phyloP scores from a whole-genome alignment of 2,113 vertebrate genomes.

The Butorides virescens region DNA sequence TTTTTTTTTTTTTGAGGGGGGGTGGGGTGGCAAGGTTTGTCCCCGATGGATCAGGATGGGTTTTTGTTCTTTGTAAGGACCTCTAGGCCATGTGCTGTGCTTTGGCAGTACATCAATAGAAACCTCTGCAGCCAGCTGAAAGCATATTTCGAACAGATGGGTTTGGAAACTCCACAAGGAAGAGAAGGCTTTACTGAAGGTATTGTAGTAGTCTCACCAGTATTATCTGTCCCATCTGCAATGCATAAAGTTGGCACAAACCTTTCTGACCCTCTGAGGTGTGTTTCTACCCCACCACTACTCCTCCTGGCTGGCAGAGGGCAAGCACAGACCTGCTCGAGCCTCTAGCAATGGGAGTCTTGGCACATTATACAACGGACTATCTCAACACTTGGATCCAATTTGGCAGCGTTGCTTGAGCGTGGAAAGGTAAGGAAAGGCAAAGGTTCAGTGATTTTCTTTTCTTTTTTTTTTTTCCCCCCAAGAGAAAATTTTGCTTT shows the following conservation, averaged over 20 bases:
- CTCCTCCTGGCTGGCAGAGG: neutral
- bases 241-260: neutral
- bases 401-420: accelerated
- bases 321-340: neutral
- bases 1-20: neutral
- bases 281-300: neutral
- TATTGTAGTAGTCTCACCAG: neutral
- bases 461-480: no score
- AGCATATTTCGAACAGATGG: constrained; percentile 56
- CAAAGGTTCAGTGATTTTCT: neutral
- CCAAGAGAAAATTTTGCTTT: neutral
- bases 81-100: constrained; percentile 48
- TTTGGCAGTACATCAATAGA: constrained; percentile 57
- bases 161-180: constrained; percentile 22
- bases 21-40: neutral
- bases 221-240: neutral
- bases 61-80: constrained; percentile 52
- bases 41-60: constrained; percentile 33
- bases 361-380: neutral
- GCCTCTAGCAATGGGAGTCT: neutral
- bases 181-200: constrained; percentile 4
- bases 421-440: neutral
- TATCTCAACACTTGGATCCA: neutral
- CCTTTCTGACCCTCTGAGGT: neutral
- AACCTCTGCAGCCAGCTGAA: constrained; percentile 35